Evolutionary conservation across 2,888 invertebrate species (phyloP).

Genomic region (Dicyrtoma fusca): DNA sequence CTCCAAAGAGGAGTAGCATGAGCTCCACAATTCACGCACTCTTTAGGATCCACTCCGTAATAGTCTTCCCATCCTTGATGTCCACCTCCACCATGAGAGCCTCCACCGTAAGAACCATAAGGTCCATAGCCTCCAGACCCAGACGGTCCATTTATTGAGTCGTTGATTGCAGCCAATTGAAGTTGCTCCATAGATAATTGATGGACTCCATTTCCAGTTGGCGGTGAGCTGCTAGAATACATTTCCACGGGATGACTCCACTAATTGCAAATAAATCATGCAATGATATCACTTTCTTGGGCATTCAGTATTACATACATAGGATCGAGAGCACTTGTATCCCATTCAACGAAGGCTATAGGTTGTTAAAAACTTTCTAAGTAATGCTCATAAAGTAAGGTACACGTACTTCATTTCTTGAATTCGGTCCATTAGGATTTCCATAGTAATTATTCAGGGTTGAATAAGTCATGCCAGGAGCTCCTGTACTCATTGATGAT

Average conservation of each 20-base stretch:
- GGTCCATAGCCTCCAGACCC: conserved; percentile 26
- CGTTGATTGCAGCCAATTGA: conserved; percentile 19
- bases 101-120: conserved; percentile 30
- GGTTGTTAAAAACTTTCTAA: too few relatives aligned
- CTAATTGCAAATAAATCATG: conserved; percentile 13
- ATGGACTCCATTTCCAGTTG: conserved; percentile 22
- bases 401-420: conserved; percentile 34
- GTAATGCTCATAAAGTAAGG: neutral
- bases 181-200: conserved; percentile 35
- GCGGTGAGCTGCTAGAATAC: conserved; percentile 24
- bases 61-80: conserved; percentile 40
- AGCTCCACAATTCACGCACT: conserved; percentile 66
- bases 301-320: too few relatives aligned
- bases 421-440: conserved; percentile 31
- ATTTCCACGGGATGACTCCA: conserved; percentile 32
- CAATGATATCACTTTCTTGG: neutral
- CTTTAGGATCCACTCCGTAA: conserved; percentile 57
- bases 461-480: conserved; percentile 37
- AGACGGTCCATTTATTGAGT: conserved; percentile 24
- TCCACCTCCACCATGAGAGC: conserved; percentile 13
- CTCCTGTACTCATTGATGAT: conserved; percentile 19
- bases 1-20: conserved; percentile 66
- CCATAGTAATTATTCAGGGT: conserved; percentile 30
- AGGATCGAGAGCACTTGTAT: too few relatives aligned
- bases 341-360: too few relatives aligned